Base-by-base conservation (phyloP, 2,113 vertebrate genomes). In the Calonectris borealis region DNA sequence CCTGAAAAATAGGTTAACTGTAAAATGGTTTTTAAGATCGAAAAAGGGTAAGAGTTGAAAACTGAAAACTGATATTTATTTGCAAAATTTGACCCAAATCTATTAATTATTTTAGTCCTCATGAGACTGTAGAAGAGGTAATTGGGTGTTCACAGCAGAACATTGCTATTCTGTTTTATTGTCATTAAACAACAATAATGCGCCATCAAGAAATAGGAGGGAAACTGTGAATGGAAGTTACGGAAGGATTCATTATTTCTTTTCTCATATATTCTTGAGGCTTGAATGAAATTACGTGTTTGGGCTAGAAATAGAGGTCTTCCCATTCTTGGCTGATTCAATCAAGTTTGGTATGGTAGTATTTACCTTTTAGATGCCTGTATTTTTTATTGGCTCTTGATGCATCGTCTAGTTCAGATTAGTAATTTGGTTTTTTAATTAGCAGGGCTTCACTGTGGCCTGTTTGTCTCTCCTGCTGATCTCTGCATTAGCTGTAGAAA, bases 351-450 rank as follows among this genome's bases (percentile, higher is more conserved):
- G 4, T 88, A 14, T 65, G 26, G 8, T 34, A 46, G 38, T 31
- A 76, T 72, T 91, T 82, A 57, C n/a, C 29, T 76, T 52, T 48
- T 38, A 46, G 27, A 14, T 61, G 49, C 31, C 38, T 55, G 2
- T 55, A 20, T 61, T 57, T 80, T 64, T 69, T 77, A 42, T 46
- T 88, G 75, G 78, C 38, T 91, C 44, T 83, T 69, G 31, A 24
- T 85, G 44, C 15, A 62, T 90, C 54, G 31, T 76, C 11, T 76
- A 46, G 40, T 49, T 91, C 49, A 91, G 54, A 24, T 54, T 61
- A 36, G 61, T 49, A 46, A 69, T 83, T 87, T 90, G 87, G 25
- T 17, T 91, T 83, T 76, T 80, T 66, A 94, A 90, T 86, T 83
- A 73, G 46, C 22, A 73, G 19, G 64, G 25, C 26, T 88, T 92